Conservation (phyloP, 2,113 vertebrate genomes). For the Callopanchax toddi region DNA sequence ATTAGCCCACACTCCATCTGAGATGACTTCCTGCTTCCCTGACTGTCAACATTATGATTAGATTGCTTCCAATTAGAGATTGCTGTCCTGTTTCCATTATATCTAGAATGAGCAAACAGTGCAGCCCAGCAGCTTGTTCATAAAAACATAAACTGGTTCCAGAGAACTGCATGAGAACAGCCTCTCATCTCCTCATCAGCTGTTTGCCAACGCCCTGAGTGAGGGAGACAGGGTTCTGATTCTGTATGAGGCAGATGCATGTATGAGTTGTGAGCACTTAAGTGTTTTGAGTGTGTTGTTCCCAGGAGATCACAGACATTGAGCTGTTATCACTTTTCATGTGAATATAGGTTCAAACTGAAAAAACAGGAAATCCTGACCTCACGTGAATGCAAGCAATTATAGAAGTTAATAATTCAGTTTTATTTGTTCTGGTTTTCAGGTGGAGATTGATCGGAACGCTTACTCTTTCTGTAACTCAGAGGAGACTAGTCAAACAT, state of each 20-base stretch:
- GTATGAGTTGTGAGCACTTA: constrained; percentile 55
- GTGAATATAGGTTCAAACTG: neutral
- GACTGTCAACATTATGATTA: constrained; percentile 68
- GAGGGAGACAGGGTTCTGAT: constrained; percentile 30
- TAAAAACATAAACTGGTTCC: constrained; percentile 5
- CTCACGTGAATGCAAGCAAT: too few relatives aligned
- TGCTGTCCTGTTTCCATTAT: constrained; percentile 29
- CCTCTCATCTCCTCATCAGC: constrained; percentile 20
- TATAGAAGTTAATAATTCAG: neutral
- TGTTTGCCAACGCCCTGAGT: constrained; percentile 72
- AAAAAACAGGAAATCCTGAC: neutral
- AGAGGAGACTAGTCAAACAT: neutral
- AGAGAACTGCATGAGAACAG: constrained; percentile 15
- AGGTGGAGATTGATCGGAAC: neutral
- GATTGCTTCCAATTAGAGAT: constrained; percentile 69
- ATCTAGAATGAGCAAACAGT: constrained; percentile 1
- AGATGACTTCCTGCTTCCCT: constrained; percentile 65
- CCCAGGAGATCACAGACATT: constrained; percentile 46
- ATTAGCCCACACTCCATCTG: constrained; percentile 61
- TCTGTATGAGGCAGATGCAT: constrained; percentile 41
- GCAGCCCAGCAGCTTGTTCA: neutral
- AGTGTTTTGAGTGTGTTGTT: constrained; percentile 40
- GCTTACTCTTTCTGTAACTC: neutral
- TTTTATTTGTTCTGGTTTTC: neutral
- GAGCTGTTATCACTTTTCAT: constrained; percentile 26